Evolutionary conservation across 37 sponge, comb jelly and placozoan species (phyloP).

Genomic region (Ianthella basta): DNA sequence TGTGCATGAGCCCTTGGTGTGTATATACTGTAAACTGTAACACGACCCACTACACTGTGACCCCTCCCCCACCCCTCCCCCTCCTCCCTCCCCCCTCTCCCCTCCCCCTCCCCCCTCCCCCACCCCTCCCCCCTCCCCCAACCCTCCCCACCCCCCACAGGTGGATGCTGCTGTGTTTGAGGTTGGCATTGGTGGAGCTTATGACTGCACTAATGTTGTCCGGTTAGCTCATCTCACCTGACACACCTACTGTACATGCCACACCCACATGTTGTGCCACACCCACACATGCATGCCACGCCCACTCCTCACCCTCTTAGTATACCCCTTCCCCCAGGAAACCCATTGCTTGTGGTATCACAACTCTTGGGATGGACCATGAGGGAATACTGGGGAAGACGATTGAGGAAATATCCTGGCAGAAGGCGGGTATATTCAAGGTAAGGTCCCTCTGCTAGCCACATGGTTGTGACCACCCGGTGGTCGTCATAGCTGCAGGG

Average conservation of each 20-base stretch:
- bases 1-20: background rate
- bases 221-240: conserved; percentile 42
- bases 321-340: conserved; percentile 28
- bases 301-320: background rate
- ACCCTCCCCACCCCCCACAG: conserved; percentile 16
- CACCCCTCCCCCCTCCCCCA: background rate
- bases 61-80: no score
- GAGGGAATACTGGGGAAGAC: conserved; percentile 81
- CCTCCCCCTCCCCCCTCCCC: no score
- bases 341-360: conserved; percentile 85
- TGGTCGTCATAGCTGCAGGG: no score
- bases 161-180: conserved; percentile 96
- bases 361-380: conserved; percentile 92
- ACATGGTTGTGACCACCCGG: background rate
- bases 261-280: background rate
- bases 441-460: conserved; percentile 14
- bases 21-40: background rate
- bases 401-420: conserved; percentile 89
- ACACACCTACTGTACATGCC: background rate
- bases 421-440: conserved; percentile 97
- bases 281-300: no score
- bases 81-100: no score
- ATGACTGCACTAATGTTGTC: conserved; percentile 90
- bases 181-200: conserved; percentile 96
- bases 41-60: no score